Evolutionary conservation across 2,113 vertebrate genomes (phyloP).

Genomic region (Picathartes gymnocephalus): DNA sequence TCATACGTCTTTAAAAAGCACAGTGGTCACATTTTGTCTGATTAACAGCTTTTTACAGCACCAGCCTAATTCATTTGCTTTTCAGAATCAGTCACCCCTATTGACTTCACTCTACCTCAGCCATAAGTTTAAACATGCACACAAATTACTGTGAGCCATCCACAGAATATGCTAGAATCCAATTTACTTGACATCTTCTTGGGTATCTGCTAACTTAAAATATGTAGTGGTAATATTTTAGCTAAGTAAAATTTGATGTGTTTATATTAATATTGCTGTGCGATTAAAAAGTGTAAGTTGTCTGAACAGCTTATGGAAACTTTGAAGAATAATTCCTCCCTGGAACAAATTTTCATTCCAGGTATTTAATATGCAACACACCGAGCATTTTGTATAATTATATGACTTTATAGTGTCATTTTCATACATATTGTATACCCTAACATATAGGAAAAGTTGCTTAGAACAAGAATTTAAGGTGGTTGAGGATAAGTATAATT

Average conservation of each 20-base stretch:
- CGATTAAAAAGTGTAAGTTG: not conserved
- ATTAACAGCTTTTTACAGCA: not conserved
- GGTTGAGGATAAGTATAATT: not conserved
- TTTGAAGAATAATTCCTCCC: not conserved
- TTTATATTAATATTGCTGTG: not conserved
- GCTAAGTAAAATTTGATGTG: not conserved
- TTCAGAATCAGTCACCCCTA: not conserved
- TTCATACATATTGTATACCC: accelerated
- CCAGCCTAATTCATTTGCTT: not conserved
- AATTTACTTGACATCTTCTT: not conserved
- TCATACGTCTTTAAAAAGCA: not conserved
- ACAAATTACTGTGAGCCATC: not conserved
- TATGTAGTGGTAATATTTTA: not conserved
- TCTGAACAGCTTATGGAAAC: not conserved
- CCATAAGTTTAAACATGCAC: not conserved
- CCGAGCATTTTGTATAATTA: not conserved
- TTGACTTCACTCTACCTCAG: not conserved
- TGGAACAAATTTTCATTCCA: not conserved
- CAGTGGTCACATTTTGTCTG: not conserved
- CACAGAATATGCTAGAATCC: not conserved
- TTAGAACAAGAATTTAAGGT: not conserved
- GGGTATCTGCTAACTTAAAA: not conserved
- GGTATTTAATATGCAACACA: not conserved
- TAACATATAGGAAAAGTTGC: not conserved
- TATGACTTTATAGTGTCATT: not conserved